Conservation (phyloP, 2,797 vertebrate genomes). For the Chelmon rostratus region DNA sequence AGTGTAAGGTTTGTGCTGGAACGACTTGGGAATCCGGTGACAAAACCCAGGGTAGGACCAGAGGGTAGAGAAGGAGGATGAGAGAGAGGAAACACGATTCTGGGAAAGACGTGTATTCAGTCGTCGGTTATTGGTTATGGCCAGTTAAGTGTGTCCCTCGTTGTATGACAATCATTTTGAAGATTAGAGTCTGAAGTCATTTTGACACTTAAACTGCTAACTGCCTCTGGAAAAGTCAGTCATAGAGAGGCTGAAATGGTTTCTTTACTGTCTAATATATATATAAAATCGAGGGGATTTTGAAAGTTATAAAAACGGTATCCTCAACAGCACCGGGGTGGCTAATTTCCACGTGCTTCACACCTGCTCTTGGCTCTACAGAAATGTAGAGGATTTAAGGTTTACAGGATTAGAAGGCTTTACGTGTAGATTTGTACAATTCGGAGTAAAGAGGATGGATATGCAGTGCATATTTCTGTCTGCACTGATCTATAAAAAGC, state of each 20-base stretch:
- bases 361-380: not conserved
- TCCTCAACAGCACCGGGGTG: not conserved
- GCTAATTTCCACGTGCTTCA: not conserved
- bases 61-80: not conserved
- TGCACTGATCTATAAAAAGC: conserved; percentile 59
- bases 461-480: conserved; percentile 18
- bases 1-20: not conserved
- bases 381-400: not conserved
- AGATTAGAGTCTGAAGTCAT: conserved; percentile 26
- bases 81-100: not conserved
- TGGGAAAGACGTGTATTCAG: not conserved
- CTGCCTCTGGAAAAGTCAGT: not conserved
- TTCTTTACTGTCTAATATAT: not conserved
- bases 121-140: not conserved
- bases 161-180: conserved; percentile 23
- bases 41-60: not conserved
- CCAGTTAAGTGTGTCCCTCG: conserved; percentile 3
- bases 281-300: not conserved
- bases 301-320: not conserved
- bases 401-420: not conserved
- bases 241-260: not conserved
- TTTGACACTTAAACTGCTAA: conserved; percentile 4
- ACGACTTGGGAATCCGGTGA: not conserved
- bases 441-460: conserved; percentile 17
- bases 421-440: conserved; percentile 25